A percentile compares a stretch with the other conserved stretches of the same genome.
Evolutionary conservation across 2,797 vertebrate species (phyloP).

Genomic region (Smutsia temminckii): DNA sequence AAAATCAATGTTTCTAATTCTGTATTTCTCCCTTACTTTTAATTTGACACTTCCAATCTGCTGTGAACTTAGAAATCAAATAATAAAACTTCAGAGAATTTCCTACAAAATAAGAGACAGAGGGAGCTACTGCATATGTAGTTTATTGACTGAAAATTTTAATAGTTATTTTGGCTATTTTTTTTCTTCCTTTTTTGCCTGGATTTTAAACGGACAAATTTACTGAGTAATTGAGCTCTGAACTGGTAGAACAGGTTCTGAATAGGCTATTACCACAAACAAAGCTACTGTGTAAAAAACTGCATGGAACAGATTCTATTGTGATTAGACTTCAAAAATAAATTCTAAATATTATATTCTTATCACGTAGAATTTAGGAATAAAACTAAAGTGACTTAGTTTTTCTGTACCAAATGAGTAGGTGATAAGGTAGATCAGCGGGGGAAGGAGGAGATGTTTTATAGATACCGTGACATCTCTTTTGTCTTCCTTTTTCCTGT

Average conservation of each 20-base stretch:
- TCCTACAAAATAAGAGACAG: not conserved
- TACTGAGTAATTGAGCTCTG: not conserved
- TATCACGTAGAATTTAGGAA: not conserved
- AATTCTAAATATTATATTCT: not conserved
- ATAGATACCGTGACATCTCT: rapidly evolving
- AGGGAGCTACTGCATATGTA: not conserved
- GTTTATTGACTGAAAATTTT: not conserved
- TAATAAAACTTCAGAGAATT: not conserved
- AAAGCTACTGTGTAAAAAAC: not conserved
- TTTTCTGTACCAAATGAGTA: not conserved
- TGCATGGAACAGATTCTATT: not conserved
- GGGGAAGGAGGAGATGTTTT: not conserved
- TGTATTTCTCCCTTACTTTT: not conserved
- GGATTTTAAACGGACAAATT: not conserved
- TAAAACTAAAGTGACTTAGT: not conserved
- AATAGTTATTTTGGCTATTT: slow-evolving; percentile 16
- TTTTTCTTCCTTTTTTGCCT: not conserved
- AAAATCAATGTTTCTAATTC: not conserved
- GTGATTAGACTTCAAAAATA: not conserved
- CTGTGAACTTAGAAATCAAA: not conserved
- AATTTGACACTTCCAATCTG: not conserved
- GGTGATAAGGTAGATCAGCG: not conserved
- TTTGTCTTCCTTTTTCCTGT: not conserved
- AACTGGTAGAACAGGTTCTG: not conserved
- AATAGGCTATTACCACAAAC: not conserved